Percentiles rank a stretch among this genome's conserved stretches.
These are phyloP conservation scores for Pseudonaja textilis DNA, from an alignment of 2,113 vertebrate species.

Conservation along the genomic window DNA sequence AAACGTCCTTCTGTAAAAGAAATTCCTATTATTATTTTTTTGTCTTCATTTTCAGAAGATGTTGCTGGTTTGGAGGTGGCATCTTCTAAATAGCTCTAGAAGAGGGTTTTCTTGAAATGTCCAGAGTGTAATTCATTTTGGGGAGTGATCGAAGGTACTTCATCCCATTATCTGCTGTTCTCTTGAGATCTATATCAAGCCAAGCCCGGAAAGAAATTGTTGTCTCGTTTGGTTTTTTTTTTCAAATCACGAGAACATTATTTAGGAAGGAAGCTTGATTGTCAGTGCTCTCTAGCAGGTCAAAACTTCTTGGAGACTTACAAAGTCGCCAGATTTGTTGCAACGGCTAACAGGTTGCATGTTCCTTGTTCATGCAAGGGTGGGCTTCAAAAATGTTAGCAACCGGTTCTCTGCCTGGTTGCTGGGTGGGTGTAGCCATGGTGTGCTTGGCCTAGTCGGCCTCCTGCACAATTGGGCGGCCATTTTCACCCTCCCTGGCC, in stretches of 20 bases:
- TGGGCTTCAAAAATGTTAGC: too few species aligned
- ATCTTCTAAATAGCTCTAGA: background rate
- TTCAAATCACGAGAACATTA: background rate
- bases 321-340: background rate
- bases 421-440: too few species aligned
- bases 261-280: background rate
- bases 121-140: background rate
- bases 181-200: background rate
- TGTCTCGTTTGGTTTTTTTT: background rate
- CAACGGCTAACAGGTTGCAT: background rate
- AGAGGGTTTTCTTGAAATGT: background rate
- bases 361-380: background rate
- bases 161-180: background rate
- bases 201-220: background rate
- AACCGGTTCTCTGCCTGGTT: too few species aligned
- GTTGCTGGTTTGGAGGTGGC: background rate
- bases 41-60: background rate
- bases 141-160: background rate
- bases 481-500: too few species aligned
- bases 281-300: background rate
- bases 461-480: too few species aligned
- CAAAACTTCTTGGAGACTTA: background rate
- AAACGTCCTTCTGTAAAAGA: background rate
- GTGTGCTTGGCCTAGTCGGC: too few species aligned
- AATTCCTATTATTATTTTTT: background rate